Conservation (phyloP, 2,888 invertebrate genomes). For the Doris montereyensis region DNA sequence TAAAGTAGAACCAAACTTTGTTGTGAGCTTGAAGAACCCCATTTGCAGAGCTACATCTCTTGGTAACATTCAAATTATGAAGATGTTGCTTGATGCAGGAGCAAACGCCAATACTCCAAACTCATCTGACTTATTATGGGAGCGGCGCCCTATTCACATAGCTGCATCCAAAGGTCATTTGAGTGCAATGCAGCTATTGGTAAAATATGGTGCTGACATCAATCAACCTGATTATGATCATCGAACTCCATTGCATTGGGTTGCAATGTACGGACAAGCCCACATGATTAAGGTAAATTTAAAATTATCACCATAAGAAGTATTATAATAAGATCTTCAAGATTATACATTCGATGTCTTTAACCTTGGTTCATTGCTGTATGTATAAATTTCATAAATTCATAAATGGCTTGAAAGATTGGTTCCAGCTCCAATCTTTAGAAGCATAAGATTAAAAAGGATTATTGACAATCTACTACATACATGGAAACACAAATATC, state of each 20-base stretch:
- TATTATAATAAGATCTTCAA: too few relatives aligned
- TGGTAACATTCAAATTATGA: slow-evolving; percentile 53
- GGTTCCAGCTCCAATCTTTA: too few relatives aligned
- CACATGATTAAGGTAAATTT: slow-evolving; percentile 21
- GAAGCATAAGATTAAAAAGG: too few relatives aligned
- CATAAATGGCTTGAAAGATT: too few relatives aligned
- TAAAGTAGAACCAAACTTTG: slow-evolving; percentile 50
- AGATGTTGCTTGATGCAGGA: slow-evolving; percentile 58
- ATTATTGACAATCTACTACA: too few relatives aligned
- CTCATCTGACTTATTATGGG: slow-evolving; percentile 56
- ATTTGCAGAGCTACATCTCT: slow-evolving; percentile 53
- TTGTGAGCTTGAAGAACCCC: slow-evolving; percentile 51
- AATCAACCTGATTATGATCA: slow-evolving; percentile 60
- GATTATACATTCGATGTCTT: too few relatives aligned
- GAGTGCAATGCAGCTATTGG: slow-evolving; percentile 51
- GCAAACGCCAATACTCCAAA: slow-evolving; percentile 54
- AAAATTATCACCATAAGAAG: not conserved
- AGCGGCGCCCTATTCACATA: slow-evolving; percentile 62
- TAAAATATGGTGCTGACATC: slow-evolving; percentile 57
- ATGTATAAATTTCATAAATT: too few relatives aligned
- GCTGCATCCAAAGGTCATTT: slow-evolving; percentile 60
- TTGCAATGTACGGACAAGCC: slow-evolving; percentile 54
- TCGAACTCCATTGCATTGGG: slow-evolving; percentile 65
- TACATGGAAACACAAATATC: too few relatives aligned
- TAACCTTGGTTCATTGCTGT: too few relatives aligned